phyloP scores from a whole-genome alignment of 2,113 vertebrate genomes.

The Pomatorhinus ruficollis region DNA sequence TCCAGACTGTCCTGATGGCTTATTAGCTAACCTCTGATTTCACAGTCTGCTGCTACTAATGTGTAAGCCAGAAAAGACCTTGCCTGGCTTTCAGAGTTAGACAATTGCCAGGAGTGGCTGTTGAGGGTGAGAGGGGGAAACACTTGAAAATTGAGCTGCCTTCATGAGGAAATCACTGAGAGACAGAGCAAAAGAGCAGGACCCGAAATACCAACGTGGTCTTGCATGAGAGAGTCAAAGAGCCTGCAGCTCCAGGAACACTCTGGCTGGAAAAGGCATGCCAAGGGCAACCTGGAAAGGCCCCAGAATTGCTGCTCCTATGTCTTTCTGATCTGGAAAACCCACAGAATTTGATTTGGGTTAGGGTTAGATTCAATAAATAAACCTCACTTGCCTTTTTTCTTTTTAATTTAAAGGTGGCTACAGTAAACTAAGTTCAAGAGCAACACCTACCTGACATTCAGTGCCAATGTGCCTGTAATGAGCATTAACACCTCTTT shows the following conservation, averaged over 20 bases:
- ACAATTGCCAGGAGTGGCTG: neutral
- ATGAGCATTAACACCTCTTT: neutral
- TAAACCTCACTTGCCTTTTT: neutral
- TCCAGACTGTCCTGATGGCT: conserved; percentile 7
- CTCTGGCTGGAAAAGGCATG: neutral
- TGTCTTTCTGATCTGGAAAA: neutral
- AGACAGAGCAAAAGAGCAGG: neutral
- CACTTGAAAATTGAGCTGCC: neutral
- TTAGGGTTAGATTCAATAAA: neutral
- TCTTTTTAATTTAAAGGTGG: neutral
- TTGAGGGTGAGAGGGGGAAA: neutral
- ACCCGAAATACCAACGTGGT: neutral
- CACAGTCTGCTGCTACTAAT: neutral
- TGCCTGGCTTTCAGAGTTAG: neutral
- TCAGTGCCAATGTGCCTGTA: neutral
- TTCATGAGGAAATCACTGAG: neutral
- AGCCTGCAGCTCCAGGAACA: neutral
- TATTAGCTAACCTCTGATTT: conserved; percentile 26
- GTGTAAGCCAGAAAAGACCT: neutral
- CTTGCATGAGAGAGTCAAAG: fast-evolving
- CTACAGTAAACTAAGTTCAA: neutral
- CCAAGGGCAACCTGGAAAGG: neutral
- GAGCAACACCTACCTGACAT: neutral
- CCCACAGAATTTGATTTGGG: neutral
- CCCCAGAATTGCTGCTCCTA: neutral